A percentile compares a stretch with the other conserved stretches of the same genome.
Conservation (phyloP, 1,140 invertebrate species). For the Calosoma granatense region DNA sequence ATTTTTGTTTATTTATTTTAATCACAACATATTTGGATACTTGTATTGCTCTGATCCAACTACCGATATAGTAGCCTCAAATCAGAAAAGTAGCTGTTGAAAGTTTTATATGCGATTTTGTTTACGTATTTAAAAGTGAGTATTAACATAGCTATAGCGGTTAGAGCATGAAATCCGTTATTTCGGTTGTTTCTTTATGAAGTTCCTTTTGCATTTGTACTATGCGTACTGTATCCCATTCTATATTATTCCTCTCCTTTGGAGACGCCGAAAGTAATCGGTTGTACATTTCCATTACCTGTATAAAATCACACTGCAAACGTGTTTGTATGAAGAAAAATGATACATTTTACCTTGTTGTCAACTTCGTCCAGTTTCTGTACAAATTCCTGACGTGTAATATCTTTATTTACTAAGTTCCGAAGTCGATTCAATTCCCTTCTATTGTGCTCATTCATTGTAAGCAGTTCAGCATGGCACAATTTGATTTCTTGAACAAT, state of each 20-base stretch:
- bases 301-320: constrained; percentile 12
- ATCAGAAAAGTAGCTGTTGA: too few relatives aligned
- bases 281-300: constrained; percentile 30
- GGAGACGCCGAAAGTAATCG: constrained; percentile 20
- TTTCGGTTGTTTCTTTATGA: background rate
- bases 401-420: constrained; percentile 49
- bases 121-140: too few relatives aligned
- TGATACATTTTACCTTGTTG: constrained; percentile 45
- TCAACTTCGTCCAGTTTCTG: constrained; percentile 57
- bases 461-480: constrained; percentile 69
- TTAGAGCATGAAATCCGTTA: too few relatives aligned
- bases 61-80: too few relatives aligned
- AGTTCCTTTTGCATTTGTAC: constrained; percentile 2
- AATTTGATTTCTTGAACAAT: constrained; percentile 75
- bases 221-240: background rate
- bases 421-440: constrained; percentile 51
- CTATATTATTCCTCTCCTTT: background rate
- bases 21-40: too few relatives aligned
- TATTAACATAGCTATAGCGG: too few relatives aligned
- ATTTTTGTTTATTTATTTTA: too few relatives aligned
- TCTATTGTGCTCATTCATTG: constrained; percentile 58
- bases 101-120: too few relatives aligned
- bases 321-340: background rate
- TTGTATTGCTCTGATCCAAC: too few relatives aligned
- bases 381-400: constrained; percentile 55